Evolutionary conservation across 2,797 vertebrate genomes (phyloP), one percentile per base, ranked within the genome.

Genomic region (Pagetopsis macropterus): DNA sequence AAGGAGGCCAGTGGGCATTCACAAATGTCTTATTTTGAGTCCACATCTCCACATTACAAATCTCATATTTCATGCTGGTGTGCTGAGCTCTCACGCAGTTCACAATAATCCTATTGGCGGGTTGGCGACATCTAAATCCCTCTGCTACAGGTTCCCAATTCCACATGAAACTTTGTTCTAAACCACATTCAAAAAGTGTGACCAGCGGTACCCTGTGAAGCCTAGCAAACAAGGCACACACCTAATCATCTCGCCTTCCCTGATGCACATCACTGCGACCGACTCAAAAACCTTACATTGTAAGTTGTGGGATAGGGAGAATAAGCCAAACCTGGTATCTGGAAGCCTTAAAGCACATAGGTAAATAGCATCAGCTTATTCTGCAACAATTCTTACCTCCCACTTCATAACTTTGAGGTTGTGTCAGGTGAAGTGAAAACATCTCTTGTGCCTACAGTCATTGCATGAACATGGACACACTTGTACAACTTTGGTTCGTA

Each of bases 41-140:
- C 81, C 70, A 19, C 82, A 82, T 88, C 76, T 84, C 81, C 43
- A 84, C 78, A 81, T 89, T 88, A 86, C 75, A 88, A 91, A 91
- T 91, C 83, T 73, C 64, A 88, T 90, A 89, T 76, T 89, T 89
- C 84, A 87, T 76, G 87, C 80, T 81, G 72, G 72, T 66, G 72
- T 78, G 77, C 78, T 76, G 81, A 83, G 90, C 82, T 82, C 81
- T 87, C 79, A 79, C 44, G 55, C 85, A 83, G 78, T 81, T 85
- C 79, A 68, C 81, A 82, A 89, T 89, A 92, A 91, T 90, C 84
- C 4, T 70, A 78, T 55, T 48, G 81, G 60, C 81, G 66, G 84
- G 73, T 78, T 70, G 80, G 80, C 56, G 31, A 85, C 57, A 79
- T 81, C 85, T 76, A 85, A 89, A 90, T 90, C 88, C 79, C 61